Evolutionary conservation across 2,888 invertebrate genomes (phyloP), one percentile per base, ranked within the genome.

Genomic region (Eupithecia vulgata): DNA sequence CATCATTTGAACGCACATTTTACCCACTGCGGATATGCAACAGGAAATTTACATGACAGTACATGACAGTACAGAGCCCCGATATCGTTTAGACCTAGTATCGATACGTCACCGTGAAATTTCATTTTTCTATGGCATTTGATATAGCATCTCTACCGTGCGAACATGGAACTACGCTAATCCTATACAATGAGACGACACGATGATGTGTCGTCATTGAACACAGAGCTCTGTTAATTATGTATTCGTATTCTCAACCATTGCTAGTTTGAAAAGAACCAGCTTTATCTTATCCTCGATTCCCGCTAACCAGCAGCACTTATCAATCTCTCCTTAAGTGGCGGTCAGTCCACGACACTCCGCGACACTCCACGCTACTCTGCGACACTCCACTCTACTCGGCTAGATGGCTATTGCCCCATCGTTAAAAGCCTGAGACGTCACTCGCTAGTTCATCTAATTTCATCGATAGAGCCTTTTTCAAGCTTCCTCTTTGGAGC

Each of bases 371-470:
- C 30, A 30, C 59, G 30, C 4, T 25, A 25, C 57, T 48, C 59
- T 66, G 61, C 7, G 48, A 52, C 21, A n/a, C n/a, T 48, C 48
- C 48, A 59, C 13, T 59, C 30, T 15, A 59, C 34, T 34, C 57
- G 67, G 66, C 71, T 25, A 35, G 25, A 37, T n/a, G 21, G 67
- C 70, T 74, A 70, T 70, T 74, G 64, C 45, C 21, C 25, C 48
- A 21, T 52, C 64, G 66, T 62, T 73, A 64, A 70, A 68, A 73
- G 73, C 52, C 64, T 67, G 40, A 61, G 66, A 42, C 21, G 69
- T 67, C 69, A 57, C 69, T 75, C 57, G 57, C 42, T 25, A 66
- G 66, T 67, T 71, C 40, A 68, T 74, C 68, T 71, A 71, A 66
- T 71, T 71, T 61, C 7, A 42, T 69, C 62, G 68, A 42, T 45